Percentiles rank a stretch among this genome's conserved stretches.
These are phyloP conservation scores for Cygnus olor DNA, from an alignment of 2,797 vertebrate genomes.

Conservation along the genomic window DNA sequence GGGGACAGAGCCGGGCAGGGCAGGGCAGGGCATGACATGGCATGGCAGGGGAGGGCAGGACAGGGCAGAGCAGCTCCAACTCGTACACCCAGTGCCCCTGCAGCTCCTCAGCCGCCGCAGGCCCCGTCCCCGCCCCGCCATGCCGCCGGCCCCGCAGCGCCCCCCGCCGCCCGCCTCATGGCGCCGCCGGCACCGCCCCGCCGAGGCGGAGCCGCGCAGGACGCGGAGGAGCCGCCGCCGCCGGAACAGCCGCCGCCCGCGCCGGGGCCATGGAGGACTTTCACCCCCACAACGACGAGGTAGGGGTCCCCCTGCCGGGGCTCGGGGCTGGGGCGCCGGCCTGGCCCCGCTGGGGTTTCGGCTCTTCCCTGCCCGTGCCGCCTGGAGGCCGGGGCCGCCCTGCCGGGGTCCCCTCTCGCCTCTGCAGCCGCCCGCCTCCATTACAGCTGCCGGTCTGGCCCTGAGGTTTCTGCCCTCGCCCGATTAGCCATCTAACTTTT, in stretches of 20 bases:
- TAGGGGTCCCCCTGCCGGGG: constrained; percentile 5
- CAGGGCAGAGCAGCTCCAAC: too few relatives aligned
- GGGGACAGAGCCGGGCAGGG: too few relatives aligned
- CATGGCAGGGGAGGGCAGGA: too few relatives aligned
- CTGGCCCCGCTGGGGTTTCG: too few relatives aligned
- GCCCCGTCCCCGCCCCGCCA: not conserved
- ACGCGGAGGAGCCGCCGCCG: not conserved
- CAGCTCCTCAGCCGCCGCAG: too few relatives aligned
- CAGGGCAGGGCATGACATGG: too few relatives aligned
- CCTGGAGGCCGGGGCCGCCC: not conserved
- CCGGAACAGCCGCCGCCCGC: not conserved
- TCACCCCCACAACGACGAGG: constrained; percentile 76
- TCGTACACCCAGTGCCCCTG: too few relatives aligned
- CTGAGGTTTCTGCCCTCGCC: not conserved
- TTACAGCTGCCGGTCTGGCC: not conserved
- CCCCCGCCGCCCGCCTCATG: too few relatives aligned
- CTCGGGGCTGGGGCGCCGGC: too few relatives aligned
- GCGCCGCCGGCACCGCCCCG: not conserved
- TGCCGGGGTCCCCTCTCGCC: fast-evolving
- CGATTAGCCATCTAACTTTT: not conserved
- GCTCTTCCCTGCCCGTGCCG: not conserved
- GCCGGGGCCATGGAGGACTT: constrained; percentile 75
- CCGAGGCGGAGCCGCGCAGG: not conserved
- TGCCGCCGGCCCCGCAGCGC: not conserved
- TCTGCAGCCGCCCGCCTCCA: not conserved